Conservation (phyloP, 1,140 invertebrate species). For the Bombus fervidus region DNA sequence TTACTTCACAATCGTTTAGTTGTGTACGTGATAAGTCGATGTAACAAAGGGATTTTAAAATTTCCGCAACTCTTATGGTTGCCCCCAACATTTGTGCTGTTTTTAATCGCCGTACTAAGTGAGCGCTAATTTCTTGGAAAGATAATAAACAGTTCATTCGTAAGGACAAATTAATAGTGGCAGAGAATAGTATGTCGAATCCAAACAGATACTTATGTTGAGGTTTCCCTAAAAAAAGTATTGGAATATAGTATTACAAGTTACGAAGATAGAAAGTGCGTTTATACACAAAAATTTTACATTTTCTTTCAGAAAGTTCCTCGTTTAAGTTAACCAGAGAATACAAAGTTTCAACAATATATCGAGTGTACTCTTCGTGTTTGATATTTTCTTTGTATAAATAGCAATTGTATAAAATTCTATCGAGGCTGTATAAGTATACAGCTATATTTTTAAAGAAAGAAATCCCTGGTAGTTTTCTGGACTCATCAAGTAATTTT, state of each 20-base stretch:
- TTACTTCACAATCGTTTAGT: constrained; percentile 74
- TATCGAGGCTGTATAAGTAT: constrained; percentile 67
- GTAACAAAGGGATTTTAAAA: constrained; percentile 73
- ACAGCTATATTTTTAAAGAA: constrained; percentile 51
- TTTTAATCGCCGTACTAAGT: constrained; percentile 69
- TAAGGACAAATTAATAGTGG: constrained; percentile 55
- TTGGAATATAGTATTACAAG: neutral
- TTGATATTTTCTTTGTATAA: constrained; percentile 60
- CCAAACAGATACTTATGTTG: constrained; percentile 54
- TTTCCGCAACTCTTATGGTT: constrained; percentile 70
- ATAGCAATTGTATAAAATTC: constrained; percentile 66
- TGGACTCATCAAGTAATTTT: constrained; percentile 67
- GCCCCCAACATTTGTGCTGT: constrained; percentile 71
- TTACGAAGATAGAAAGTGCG: neutral
- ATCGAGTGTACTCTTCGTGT: constrained; percentile 68
- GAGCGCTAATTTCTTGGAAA: constrained; percentile 69
- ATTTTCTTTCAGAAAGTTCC: constrained; percentile 42
- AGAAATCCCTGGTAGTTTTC: constrained; percentile 57
- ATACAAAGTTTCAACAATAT: constrained; percentile 68
- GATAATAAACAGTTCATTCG: constrained; percentile 73
- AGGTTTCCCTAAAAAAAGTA: constrained; percentile 21
- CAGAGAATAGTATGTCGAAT: constrained; percentile 66
- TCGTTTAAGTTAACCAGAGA: constrained; percentile 65
- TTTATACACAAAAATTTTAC: constrained; percentile 55
- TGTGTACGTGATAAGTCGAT: constrained; percentile 72